phyloP scores from a whole-genome alignment of 2,888 invertebrate genomes.

The Octonoba sinensis region DNA sequence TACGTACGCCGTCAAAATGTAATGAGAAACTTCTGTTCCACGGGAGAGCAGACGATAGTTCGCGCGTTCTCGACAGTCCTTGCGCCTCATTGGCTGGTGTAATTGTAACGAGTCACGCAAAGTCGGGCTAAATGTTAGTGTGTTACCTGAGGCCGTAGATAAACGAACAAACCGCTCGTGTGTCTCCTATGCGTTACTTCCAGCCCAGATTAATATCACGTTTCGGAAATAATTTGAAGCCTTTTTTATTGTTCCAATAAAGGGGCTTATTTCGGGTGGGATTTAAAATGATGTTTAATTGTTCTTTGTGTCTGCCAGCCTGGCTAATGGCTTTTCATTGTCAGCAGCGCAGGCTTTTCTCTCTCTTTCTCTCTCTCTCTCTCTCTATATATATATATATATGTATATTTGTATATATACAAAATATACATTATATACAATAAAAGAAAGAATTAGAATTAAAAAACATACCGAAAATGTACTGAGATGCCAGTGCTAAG shows the following conservation, averaged over 20 bases:
- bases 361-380: too few species aligned
- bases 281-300: neutral
- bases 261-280: neutral
- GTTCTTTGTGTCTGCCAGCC: neutral
- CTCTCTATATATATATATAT: too few species aligned
- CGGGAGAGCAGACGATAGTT: constrained; percentile 29
- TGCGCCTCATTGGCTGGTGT: constrained; percentile 52
- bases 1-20: constrained; percentile 35
- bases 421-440: too few species aligned
- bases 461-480: too few species aligned
- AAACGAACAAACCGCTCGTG: constrained; percentile 9
- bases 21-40: constrained; percentile 34
- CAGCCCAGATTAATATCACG: too few species aligned
- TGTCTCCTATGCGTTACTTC: neutral
- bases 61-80: constrained; percentile 39
- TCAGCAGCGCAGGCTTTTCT: too few species aligned
- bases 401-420: too few species aligned
- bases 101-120: constrained; percentile 58
- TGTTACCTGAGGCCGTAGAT: constrained; percentile 26
- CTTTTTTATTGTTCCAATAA: too few species aligned
- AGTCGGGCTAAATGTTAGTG: constrained; percentile 24
- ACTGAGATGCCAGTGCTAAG: too few species aligned
- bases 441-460: too few species aligned
- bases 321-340: neutral
- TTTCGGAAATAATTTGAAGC: too few species aligned